Conservation (phyloP, 2,888 invertebrate genomes). For the Tenthredo amoena region DNA sequence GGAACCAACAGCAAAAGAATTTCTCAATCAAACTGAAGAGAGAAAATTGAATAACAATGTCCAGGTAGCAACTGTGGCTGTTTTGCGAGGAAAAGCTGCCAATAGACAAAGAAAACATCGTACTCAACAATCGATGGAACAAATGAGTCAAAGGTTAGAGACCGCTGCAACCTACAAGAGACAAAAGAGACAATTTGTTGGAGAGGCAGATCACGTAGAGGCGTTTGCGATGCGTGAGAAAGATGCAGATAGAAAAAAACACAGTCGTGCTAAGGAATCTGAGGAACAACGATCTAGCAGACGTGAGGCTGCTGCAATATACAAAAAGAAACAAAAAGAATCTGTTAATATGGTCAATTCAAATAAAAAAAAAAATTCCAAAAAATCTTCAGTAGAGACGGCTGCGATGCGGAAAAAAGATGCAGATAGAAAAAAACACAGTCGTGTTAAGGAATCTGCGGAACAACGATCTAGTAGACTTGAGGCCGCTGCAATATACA, state of each 20-base stretch:
- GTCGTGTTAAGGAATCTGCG: background rate
- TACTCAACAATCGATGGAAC: background rate
- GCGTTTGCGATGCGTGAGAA: background rate
- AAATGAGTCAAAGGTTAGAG: background rate
- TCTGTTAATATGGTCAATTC: no score
- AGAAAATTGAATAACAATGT: background rate
- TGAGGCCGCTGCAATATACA: constrained; percentile 6
- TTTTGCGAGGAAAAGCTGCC: background rate
- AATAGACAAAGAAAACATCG: constrained; percentile 10
- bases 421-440: background rate
- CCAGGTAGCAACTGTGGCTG: background rate
- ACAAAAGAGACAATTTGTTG: background rate
- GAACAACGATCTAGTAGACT: background rate
- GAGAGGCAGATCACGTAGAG: background rate
- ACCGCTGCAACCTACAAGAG: background rate
- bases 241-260: background rate
- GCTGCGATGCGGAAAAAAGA: no score
- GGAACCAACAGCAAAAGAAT: no score
- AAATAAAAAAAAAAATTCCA: no score
- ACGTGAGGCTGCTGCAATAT: no score
- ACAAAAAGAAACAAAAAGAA: no score
- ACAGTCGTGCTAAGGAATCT: no score
- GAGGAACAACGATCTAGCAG: no score
- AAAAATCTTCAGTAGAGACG: no score
- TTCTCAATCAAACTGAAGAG: no score